Evolutionary conservation across 2,888 invertebrate genomes (phyloP), one percentile per base, ranked within the genome.

Genomic region (Eulithis testata): DNA sequence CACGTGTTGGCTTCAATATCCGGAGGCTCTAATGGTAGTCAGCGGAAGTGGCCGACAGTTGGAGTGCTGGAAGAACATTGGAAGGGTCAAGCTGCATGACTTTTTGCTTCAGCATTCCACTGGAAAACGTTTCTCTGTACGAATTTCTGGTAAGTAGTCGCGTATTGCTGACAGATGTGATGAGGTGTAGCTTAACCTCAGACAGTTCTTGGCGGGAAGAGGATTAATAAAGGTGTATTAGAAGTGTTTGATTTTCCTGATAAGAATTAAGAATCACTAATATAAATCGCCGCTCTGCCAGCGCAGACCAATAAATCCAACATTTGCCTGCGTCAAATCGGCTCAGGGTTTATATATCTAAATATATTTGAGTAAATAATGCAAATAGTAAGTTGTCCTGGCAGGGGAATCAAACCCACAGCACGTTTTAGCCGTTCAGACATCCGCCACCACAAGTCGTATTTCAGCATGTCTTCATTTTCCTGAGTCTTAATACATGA

Each of bases 1-100:
- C 68, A 68, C 65, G 71, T 54, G 50, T 49, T 50, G 59, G 55
- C 44, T 59, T 50, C 65, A 65, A 65, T 65, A 65, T 71, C 56
- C 66, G 60, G 63, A 51, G 57, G 9, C 31, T 40, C 52, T 61
- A 49, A 61, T 54, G 43, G 58, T 47, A 21, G 56, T 56, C 47
- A 58, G 2, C 56, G 65, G 65, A 65, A 60, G 60, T 47, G 40
- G 47, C 52, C 31, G 65, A 53, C 54, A 54, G 61, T 40, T 47
- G 57, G 51, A 57, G 55, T 50, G 62, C 31, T 45, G 55, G 4
- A 60, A 54, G 54, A 54, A 53, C 37, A 14, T 40, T 12, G 11
- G 40, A 49, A 59, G 50, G 59, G 50, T 31, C 51, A 31, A 12
- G 27, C 44, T 31, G 44, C 21, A 59, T 2, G 31, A 51, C 43